Evolutionary conservation across 2,888 invertebrate genomes (phyloP).

Genomic region (Euphydryas editha): DNA sequence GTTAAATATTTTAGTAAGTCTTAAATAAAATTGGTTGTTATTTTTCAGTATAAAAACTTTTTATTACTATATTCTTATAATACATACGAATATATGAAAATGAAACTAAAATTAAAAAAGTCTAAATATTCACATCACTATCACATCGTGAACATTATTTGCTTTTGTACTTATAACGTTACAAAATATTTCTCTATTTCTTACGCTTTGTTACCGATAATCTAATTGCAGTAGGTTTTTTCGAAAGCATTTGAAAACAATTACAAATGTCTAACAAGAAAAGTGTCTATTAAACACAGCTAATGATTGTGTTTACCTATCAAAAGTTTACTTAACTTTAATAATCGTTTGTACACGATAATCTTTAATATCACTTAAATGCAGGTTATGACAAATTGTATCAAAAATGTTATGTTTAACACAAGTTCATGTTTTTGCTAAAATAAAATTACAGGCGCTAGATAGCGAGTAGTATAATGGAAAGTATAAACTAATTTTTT

Average conservation of each 20-base stretch:
- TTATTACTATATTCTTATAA: no score
- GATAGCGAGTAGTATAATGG: not conserved
- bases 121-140: no score
- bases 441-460: constrained; percentile 7
- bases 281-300: not conserved
- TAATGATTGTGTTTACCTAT: not conserved
- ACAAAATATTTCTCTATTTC: not conserved
- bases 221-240: constrained; percentile 28
- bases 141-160: no score
- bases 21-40: not conserved
- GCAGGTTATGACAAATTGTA: not conserved
- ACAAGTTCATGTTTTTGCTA: constrained; percentile 19
- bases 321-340: not conserved
- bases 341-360: no score
- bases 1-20: not conserved
- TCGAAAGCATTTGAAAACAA: constrained; percentile 25
- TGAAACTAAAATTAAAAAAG: no score
- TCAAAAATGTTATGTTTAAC: not conserved
- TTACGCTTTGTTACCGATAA: constrained; percentile 13
- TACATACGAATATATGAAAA: no score
- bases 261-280: constrained; percentile 22
- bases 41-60: no score
- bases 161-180: no score
- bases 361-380: not conserved
- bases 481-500: not conserved